phyloP scores from a whole-genome alignment of 2,888 invertebrate species.

The Fabriciana adippe region DNA sequence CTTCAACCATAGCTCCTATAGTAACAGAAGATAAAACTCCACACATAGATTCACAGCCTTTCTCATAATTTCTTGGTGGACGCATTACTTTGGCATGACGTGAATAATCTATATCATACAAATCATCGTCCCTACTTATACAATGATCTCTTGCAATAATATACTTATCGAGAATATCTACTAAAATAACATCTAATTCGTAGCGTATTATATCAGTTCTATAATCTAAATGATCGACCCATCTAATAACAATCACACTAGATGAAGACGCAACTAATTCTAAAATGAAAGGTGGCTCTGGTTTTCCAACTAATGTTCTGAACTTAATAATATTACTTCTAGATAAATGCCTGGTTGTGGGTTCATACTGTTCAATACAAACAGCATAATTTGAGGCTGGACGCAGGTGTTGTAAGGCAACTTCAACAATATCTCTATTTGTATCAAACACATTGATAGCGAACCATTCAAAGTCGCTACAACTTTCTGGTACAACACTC shows the following conservation, averaged over 20 bases:
- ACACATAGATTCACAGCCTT: constrained; percentile 67
- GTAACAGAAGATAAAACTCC: constrained; percentile 60
- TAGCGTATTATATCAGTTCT: constrained; percentile 57
- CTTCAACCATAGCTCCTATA: constrained; percentile 60
- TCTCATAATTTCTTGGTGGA: constrained; percentile 64
- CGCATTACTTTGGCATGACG: constrained; percentile 63
- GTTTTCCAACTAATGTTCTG: constrained; percentile 63
- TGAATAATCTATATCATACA: constrained; percentile 54
- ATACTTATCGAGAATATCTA: constrained; percentile 56
- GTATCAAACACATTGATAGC: constrained; percentile 49
- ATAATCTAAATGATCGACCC: constrained; percentile 71
- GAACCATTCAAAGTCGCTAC: constrained; percentile 69
- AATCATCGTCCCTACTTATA: constrained; percentile 44
- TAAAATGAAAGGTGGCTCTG: constrained; percentile 68
- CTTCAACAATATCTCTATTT: constrained; percentile 45
- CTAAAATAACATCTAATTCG: constrained; percentile 62
- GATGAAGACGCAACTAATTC: constrained; percentile 62
- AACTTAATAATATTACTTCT: constrained; percentile 65
- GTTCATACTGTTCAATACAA: constrained; percentile 67
- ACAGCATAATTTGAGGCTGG: constrained; percentile 70
- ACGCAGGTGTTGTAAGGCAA: constrained; percentile 52
- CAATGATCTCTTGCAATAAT: constrained; percentile 59
- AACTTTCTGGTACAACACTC: constrained; percentile 63
- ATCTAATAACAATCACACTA: constrained; percentile 56
- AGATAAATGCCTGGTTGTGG: constrained; percentile 49